Percentiles rank a stretch among this genome's conserved stretches.
Evolutionary conservation across 2,113 vertebrate genomes (phyloP).

Genomic region (Syngnathus floridae): DNA sequence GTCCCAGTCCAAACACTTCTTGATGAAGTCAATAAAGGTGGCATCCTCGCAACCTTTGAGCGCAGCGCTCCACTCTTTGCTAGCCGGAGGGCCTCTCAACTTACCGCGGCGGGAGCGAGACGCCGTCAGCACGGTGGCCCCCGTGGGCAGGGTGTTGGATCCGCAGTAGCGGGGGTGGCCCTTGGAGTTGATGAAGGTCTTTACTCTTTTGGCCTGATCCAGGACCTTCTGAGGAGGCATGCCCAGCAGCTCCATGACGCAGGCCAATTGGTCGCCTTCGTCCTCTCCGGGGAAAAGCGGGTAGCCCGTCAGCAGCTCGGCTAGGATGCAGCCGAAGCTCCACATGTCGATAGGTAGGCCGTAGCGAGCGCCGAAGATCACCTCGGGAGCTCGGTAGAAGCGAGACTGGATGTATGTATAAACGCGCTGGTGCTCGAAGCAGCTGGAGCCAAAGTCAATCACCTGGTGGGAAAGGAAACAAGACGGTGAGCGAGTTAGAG

Average conservation of each 20-base stretch:
- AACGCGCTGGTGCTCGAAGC: constrained; percentile 96
- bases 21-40: constrained; percentile 90
- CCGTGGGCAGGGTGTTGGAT: constrained; percentile 77
- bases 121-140: constrained; percentile 80
- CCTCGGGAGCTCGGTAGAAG: constrained; percentile 93
- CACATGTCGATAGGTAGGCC: constrained; percentile 97
- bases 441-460: constrained; percentile 98
- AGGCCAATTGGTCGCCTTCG: constrained; percentile 95
- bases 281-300: constrained; percentile 95
- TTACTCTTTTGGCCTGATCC: constrained; percentile 90
- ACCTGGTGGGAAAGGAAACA: constrained; percentile 53
- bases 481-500: neutral
- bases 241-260: constrained; percentile 93
- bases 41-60: constrained; percentile 92
- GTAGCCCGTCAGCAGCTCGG: constrained; percentile 90
- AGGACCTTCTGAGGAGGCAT: constrained; percentile 89
- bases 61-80: constrained; percentile 85
- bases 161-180: constrained; percentile 95
- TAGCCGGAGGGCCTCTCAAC: constrained; percentile 83
- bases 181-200: constrained; percentile 97
- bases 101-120: constrained; percentile 88
- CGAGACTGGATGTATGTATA: constrained; percentile 98
- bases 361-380: constrained; percentile 91
- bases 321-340: constrained; percentile 97
- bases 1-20: constrained; percentile 96